These are phyloP conservation scores for Mustela nigripes DNA, from an alignment of 2,113 vertebrate genomes.

Conservation along the genomic window DNA sequence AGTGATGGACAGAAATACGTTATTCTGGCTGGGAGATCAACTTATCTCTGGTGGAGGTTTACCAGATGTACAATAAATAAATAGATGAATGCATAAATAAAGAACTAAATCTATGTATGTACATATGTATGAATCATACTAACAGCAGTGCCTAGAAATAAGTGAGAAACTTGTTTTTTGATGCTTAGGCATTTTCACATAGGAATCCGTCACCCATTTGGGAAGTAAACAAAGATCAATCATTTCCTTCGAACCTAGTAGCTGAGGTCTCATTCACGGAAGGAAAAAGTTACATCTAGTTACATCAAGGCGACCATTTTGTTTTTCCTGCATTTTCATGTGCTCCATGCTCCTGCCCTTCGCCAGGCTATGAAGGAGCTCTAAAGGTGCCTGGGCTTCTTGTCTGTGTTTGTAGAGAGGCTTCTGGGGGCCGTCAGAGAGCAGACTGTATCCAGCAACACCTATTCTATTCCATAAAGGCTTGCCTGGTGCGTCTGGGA, in stretches of 20 bases:
- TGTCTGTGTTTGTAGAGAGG: not conserved
- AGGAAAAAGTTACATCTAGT: not conserved
- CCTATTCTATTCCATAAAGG: slow-evolving; percentile 3
- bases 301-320: not conserved
- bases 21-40: slow-evolving; percentile 28
- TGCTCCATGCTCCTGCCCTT: not conserved
- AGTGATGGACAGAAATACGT: not conserved
- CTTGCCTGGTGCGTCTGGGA: not conserved
- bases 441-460: not conserved
- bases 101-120: not conserved
- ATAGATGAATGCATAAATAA: not conserved
- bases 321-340: not conserved
- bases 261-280: not conserved
- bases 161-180: not conserved
- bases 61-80: not conserved
- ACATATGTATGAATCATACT: not conserved
- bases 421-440: not conserved
- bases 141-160: not conserved
- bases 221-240: not conserved
- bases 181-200: not conserved
- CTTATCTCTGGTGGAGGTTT: not conserved
- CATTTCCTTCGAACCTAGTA: not conserved
- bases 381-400: not conserved
- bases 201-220: not conserved
- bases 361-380: not conserved